phyloP scores from a whole-genome alignment of 2,113 vertebrate species.

The Eupsittula cactorum region DNA sequence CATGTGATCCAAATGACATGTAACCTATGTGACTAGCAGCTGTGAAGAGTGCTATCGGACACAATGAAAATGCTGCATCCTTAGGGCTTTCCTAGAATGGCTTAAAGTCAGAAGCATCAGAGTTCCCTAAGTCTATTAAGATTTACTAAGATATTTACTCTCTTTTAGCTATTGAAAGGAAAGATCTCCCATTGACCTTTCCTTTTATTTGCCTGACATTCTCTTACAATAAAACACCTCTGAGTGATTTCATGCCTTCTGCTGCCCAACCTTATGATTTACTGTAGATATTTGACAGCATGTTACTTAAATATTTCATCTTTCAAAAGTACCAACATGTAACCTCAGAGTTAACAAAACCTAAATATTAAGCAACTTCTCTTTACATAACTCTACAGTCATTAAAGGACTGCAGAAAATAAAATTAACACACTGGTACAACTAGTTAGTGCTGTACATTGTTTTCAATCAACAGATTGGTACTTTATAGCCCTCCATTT shows the following conservation, averaged over 20 bases:
- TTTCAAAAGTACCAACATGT: not conserved
- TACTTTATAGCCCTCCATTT: not conserved
- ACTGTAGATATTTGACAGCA: constrained; percentile 33
- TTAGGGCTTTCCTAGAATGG: not conserved
- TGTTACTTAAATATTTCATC: constrained; percentile 29
- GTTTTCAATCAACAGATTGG: not conserved
- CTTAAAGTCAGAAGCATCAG: constrained; percentile 13
- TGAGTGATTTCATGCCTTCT: constrained; percentile 52
- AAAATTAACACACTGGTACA: not conserved
- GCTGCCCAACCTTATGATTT: constrained; percentile 39
- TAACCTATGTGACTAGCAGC: not conserved
- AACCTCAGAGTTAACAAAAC: not conserved
- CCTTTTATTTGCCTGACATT: constrained; percentile 73
- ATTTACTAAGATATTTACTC: constrained; percentile 71
- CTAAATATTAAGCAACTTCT: not conserved
- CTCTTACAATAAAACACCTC: constrained; percentile 62
- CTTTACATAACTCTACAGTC: not conserved
- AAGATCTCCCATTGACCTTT: constrained; percentile 69
- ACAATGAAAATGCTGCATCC: not conserved
- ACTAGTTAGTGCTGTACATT: not conserved
- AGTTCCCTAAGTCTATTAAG: constrained; percentile 52
- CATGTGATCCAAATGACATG: not conserved
- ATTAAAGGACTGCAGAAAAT: not conserved
- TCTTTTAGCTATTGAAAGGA: constrained; percentile 64
- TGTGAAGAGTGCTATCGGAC: not conserved